Base-by-base conservation (phyloP, 2,113 vertebrate species). In the Crotalus viridis region DNA sequence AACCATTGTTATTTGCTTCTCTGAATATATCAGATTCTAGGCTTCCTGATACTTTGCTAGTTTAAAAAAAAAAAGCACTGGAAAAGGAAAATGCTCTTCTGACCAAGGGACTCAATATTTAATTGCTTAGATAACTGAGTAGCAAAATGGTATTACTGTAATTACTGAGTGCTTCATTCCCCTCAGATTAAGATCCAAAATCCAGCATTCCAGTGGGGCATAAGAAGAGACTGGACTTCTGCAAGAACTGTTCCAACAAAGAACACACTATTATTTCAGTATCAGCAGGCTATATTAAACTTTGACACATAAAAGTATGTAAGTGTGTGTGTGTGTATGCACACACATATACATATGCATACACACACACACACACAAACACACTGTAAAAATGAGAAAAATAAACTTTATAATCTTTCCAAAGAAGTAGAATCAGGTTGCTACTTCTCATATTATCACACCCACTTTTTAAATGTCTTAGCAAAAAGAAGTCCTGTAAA, bases 211-310 rank as follows among this genome's bases (percentile, higher is more conserved):
- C 88, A 64, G 91, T 51, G 94, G 93, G 94, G 89, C 93, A 91
- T 61, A 59, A 92, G 93, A 56, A 94, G 92, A 93, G 10, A 90
- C 85, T 92, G 91, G 95, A 96, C 89, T 96, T 97, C 93, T 93
- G 94, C 92, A 95, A 94, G 95, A 97, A 95, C 89, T 95, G 56
- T 93, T 90, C 89, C 48, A 87, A 26, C 81, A 93, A 24, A 87
- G 96, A 97, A 95, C 94, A 95, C 94, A 54, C 94, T 94, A 95
- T 95, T 96, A 96, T 97, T 96, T 95, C 96, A 57, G 95, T 96
- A 88, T 97, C 96, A 93, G 96, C 95, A 95, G 96, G 95, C 96
- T 98, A 97, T 98, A 98, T 98, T 97, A 98, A 97, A 98, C 97
- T 97, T 97, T 97, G 97, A 97, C 97, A 97, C 96, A 97, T 97